Evolutionary conservation across 2,797 vertebrate genomes (phyloP).

Genomic region (Eidolon dupreanum): DNA sequence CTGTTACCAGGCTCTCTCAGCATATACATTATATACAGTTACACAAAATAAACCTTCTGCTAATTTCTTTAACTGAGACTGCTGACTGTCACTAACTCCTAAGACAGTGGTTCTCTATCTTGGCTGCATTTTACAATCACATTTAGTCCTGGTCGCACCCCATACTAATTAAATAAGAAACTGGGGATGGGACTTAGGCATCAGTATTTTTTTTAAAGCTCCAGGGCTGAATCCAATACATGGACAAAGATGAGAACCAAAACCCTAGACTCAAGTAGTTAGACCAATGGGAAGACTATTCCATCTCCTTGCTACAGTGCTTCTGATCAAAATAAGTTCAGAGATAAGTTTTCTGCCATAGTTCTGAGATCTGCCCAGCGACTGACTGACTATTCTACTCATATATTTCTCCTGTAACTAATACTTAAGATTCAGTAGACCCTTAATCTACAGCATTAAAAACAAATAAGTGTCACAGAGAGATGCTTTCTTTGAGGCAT

Average conservation of each 20-base stretch:
- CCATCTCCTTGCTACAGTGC: not conserved
- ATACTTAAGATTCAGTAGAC: not conserved
- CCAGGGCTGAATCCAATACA: not conserved
- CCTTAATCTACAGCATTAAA: not conserved
- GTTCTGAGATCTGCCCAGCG: not conserved
- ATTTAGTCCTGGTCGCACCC: not conserved
- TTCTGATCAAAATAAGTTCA: not conserved
- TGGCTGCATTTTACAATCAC: not conserved
- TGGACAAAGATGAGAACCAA: not conserved
- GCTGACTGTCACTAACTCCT: not conserved
- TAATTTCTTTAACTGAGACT: not conserved
- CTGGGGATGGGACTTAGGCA: not conserved
- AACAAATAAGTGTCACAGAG: not conserved
- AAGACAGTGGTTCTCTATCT: not conserved
- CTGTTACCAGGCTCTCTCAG: not conserved
- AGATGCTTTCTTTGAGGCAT: not conserved
- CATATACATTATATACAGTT: not conserved
- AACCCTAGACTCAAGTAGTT: not conserved
- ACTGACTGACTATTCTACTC: not conserved
- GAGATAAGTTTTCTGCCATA: not conserved
- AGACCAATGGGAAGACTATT: not conserved
- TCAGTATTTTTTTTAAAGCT: not conserved
- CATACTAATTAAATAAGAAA: not conserved
- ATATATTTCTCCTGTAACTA: not conserved
- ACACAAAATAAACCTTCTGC: not conserved